Percentiles rank a stretch among this genome's conserved stretches.
phyloP scores from a whole-genome alignment of 2,888 invertebrate species.

The Xestobium rufovillosum region DNA sequence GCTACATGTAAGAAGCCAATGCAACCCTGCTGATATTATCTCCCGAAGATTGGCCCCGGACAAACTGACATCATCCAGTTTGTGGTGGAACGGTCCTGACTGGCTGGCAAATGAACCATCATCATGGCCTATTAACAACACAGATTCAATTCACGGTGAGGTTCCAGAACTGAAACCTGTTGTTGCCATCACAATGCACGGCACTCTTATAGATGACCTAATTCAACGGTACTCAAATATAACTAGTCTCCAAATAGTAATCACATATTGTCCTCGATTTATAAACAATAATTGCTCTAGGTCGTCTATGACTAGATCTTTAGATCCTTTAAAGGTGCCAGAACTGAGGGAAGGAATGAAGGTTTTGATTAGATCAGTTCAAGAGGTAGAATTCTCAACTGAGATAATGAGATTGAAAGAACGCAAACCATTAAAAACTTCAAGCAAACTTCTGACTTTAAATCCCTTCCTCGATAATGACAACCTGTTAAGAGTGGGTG shows the following conservation, averaged over 20 bases:
- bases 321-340: background rate
- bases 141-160: no score
- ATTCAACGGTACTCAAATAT: conserved; percentile 1
- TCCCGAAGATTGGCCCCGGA: no score
- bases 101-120: no score
- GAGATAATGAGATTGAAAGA: conserved; percentile 4
- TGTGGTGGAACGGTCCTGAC: no score
- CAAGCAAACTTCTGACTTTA: conserved; percentile 2
- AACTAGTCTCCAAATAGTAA: background rate
- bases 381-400: background rate
- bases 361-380: conserved; percentile 4
- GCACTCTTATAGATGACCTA: no score
- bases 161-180: no score
- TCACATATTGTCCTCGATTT: conserved; percentile 4
- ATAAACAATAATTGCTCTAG: conserved; percentile 4
- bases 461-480: conserved; percentile 9
- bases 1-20: conserved; percentile 2
- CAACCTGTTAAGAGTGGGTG: conserved; percentile 6
- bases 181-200: no score
- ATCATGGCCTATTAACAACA: no score
- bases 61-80: no score
- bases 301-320: background rate
- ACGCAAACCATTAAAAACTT: background rate
- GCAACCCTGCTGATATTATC: background rate
- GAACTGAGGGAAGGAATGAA: background rate